Conservation (phyloP, 92 coral and sea anemone genomes). For the Porites lobata region DNA sequence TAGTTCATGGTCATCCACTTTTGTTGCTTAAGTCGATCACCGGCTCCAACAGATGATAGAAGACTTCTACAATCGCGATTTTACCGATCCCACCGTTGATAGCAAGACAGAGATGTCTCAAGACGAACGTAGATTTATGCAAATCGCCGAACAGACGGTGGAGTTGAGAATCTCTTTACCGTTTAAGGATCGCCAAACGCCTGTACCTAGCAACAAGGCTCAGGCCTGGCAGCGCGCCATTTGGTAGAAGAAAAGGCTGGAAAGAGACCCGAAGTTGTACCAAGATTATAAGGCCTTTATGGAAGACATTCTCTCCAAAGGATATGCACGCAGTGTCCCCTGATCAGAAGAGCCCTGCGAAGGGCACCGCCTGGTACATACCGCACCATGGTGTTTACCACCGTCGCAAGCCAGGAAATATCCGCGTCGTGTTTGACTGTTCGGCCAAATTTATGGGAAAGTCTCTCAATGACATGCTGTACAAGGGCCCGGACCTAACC, state of each 20-base stretch:
- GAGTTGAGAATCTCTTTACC: no score
- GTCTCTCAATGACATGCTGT: conserved; percentile 32
- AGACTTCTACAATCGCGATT: conserved; percentile 50
- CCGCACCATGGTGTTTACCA: conserved; percentile 32
- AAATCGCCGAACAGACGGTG: no score
- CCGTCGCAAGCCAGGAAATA: conserved; percentile 29
- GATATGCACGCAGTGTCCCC: conserved; percentile 41
- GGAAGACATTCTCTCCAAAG: no score
- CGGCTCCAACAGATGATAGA: conserved; percentile 49
- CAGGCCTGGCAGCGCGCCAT: no score
- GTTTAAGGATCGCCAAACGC: no score
- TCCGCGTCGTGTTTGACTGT: conserved; percentile 22
- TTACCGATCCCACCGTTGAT: conserved; percentile 48
- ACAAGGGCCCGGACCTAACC: conserved; percentile 38
- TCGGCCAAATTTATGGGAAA: conserved; percentile 32
- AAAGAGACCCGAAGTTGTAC: no score
- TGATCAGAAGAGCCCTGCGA: conserved; percentile 2
- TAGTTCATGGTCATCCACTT: conserved; percentile 21
- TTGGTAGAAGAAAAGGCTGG: no score
- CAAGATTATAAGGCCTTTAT: no score
- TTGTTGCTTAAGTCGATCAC: conserved; percentile 46
- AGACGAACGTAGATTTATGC: no score
- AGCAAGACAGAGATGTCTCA: conserved; percentile 19
- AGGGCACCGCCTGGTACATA: conserved; percentile 30
- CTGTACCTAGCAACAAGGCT: no score